Base-by-base conservation (phyloP, 1,140 invertebrate genomes). In the Aporrectodea caliginosa region DNA sequence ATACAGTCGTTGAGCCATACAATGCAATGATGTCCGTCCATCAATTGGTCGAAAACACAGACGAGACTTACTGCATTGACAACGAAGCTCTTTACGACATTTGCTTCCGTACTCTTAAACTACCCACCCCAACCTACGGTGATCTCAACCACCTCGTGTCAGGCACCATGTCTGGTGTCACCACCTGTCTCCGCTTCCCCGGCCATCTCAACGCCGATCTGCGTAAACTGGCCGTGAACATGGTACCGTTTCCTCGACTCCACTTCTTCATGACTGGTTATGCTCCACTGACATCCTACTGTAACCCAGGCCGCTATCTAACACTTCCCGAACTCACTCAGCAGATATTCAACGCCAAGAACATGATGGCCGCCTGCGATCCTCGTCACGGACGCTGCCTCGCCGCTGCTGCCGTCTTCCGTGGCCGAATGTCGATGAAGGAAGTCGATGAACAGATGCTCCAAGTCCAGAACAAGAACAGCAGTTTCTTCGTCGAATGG, bases 361-460 rank as follows among this genome's bases (percentile, higher is more conserved):
- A 92, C 85, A 91, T 93, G 90, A 92, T 93, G 91, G 91, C 91
- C 6, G 92, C 91, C 1, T 92, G 92, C 84, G 91, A 93, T 84
- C 92, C 92, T 0, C 84, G 16, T 58, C 43, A 58, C 43, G 43
- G 70, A 6, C 85, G 90, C n/a, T 90, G 89, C 82, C 83, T 90
- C n/a, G 98, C 96, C 0, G 91, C 97, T 0, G 96, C 96, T 2
- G 94, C 95, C 71, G 94, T 98, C 83, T 98, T 98, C 92, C 91
- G 94, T 77, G 96, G 90, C 34, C 91, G 94, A 74, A 97, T 98
- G 95, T 97, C 95, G 32, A 98, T 98, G 96, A 96, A 96, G 89
- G 77, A 80, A 81, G 80, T 81, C 27, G 89, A 97, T 84, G 88
- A 89, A 81, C 88, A 90, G 82, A 94, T 95, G 92, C 88, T 94